Evolutionary conservation across 2,113 vertebrate genomes (phyloP), one percentile per base, ranked within the genome.

Genomic region (Urocynchramus pylzowi): DNA sequence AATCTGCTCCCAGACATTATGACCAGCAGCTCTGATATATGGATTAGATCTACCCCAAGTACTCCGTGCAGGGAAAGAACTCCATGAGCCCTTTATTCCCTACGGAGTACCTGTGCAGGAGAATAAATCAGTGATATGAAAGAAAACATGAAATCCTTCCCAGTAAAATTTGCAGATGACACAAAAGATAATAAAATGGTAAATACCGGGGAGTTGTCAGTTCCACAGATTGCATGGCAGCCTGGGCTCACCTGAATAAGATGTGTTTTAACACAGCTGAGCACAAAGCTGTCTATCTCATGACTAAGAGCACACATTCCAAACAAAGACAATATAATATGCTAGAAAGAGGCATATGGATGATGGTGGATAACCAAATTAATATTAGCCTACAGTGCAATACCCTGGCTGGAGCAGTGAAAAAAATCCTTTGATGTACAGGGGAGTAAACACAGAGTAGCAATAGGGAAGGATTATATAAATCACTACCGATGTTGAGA

Each of bases 151-250:
- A 96, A 97, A 93, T 81, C 90, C 69, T 94, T 95, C 85, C 71
- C 65, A 80, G 95, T 93, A 96, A 93, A 96, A 96, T 96, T 95
- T 95, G 95, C 96, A 96, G 93, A 96, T 93, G 88, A 97, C 96
- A 96, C 76, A 89, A 92, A 93, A 96, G 88, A 94, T 94, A 95
- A 96, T 93, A 94, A 94, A 96, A 94, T 87, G 93, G 90, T 95
- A 96, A 96, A 94, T 96, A 96, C 47, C 9, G 0, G 74, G 49
- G 92, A 96, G 82, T 56, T 93, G 93, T 95, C 90, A 95, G 75
- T 75, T 95, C 73, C 74, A 94, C 85, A 94, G 92, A 97, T 90
- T 95, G 84, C 65, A 64, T 33, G 60, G 92, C 88, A 94, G 91
- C 27, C 76, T 81, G 69, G 82, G 69, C 53, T 95, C 73, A 90